Percentiles rank a stretch among this genome's conserved stretches.
phyloP scores from a whole-genome alignment of 2,888 invertebrate species.

The Tetramorium bicarinatum region DNA sequence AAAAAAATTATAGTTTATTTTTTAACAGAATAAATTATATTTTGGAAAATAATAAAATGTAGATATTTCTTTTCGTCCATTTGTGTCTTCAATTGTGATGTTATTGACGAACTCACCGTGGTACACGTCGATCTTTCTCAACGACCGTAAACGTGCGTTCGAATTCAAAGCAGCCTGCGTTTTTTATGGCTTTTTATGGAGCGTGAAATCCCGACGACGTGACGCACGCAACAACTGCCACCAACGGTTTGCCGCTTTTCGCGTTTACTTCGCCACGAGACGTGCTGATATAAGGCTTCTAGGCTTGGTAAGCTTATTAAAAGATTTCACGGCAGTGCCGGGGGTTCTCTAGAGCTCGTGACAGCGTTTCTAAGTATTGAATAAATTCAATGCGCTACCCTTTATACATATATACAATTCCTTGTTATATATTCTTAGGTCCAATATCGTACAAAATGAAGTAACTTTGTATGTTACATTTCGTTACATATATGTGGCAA shows the following conservation, averaged over 20 bases:
- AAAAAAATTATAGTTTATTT: background rate
- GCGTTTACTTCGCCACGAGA: constrained; percentile 53
- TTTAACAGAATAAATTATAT: background rate
- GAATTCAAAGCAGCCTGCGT: constrained; percentile 49
- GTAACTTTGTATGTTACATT: background rate
- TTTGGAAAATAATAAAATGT: background rate
- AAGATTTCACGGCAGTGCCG: constrained; percentile 76
- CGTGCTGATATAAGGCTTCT: constrained; percentile 78
- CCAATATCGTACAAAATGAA: background rate
- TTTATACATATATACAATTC: background rate
- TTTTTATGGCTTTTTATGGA: constrained; percentile 21
- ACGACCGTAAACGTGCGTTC: constrained; percentile 24
- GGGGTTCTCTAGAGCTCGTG: constrained; percentile 62
- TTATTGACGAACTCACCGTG: constrained; percentile 26
- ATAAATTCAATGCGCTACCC: constrained; percentile 36
- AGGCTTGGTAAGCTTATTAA: constrained; percentile 81
- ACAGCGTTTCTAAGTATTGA: constrained; percentile 6
- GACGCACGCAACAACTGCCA: constrained; percentile 62
- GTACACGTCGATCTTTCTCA: constrained; percentile 8
- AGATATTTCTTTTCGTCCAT: background rate
- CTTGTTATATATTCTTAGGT: background rate
- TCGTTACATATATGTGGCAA: background rate
- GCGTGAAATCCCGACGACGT: constrained; percentile 35
- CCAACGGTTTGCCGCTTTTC: constrained; percentile 66
- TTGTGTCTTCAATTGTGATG: background rate